These are phyloP conservation scores for Arothron firmamentum DNA, from an alignment of 2,113 vertebrate genomes.

Conservation along the genomic window DNA sequence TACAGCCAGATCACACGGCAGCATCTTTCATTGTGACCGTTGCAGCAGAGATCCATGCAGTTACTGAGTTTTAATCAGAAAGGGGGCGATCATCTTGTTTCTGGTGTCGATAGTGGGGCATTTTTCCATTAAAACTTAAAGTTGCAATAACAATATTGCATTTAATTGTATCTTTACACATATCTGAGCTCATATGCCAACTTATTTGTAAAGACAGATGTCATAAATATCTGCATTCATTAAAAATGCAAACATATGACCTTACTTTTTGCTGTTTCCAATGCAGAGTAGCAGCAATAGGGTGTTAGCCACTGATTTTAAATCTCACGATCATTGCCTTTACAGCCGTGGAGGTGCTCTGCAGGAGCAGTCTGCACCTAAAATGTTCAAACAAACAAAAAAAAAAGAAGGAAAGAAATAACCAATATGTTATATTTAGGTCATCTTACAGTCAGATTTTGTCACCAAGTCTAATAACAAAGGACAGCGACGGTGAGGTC, in stretches of 20 bases:
- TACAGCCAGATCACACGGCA: slow-evolving; percentile 36
- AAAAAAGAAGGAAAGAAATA: not conserved
- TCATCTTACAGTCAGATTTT: slow-evolving; percentile 15
- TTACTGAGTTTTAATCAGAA: too few relatives aligned
- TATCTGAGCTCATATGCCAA: too few relatives aligned
- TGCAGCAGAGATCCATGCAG: not conserved
- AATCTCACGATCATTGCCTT: not conserved
- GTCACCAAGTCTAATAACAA: slow-evolving; percentile 31
- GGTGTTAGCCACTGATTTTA: not conserved
- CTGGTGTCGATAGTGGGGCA: too few relatives aligned
- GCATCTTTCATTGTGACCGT: slow-evolving; percentile 56
- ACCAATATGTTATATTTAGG: slow-evolving; percentile 21
- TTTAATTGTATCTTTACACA: too few relatives aligned
- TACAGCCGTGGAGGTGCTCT: not conserved
- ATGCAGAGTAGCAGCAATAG: not conserved
- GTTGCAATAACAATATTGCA: too few relatives aligned
- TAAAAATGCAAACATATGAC: too few relatives aligned
- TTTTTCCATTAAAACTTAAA: too few relatives aligned
- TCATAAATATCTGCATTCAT: too few relatives aligned
- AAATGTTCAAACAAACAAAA: not conserved
- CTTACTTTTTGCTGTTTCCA: not conserved
- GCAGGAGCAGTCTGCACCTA: not conserved
- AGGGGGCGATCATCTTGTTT: too few relatives aligned
- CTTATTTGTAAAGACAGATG: too few relatives aligned
- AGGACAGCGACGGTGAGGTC: slow-evolving; percentile 34